Conservation (phyloP, 1,140 invertebrate genomes). For the Drosophila neocordata region DNA sequence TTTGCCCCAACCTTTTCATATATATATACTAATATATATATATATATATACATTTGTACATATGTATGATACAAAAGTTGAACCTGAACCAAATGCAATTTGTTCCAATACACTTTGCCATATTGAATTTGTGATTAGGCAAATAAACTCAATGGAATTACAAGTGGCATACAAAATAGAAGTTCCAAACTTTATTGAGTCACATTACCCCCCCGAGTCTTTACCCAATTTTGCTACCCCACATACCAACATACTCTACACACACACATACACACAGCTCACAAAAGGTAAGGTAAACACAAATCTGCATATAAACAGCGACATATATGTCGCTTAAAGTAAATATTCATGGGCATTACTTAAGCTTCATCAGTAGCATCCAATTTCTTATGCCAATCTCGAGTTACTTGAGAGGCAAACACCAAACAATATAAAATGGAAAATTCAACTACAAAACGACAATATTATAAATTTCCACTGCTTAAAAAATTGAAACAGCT, state of each 20-base stretch:
- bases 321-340: constrained; percentile 59
- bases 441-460: constrained; percentile 37
- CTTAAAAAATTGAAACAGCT: constrained; percentile 41
- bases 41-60: too few species aligned
- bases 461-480: constrained; percentile 57
- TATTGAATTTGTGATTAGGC: constrained; percentile 79
- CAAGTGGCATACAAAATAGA: constrained; percentile 55
- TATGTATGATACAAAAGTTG: constrained; percentile 19
- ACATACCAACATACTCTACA: not conserved
- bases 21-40: too few species aligned
- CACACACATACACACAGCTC: not conserved
- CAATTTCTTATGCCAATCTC: constrained; percentile 33
- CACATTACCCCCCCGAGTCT: not conserved
- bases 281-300: constrained; percentile 32
- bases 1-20: not conserved
- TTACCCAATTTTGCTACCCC: not conserved
- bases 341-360: constrained; percentile 74
- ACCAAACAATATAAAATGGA: not conserved
- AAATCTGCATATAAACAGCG: constrained; percentile 52
- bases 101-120: constrained; percentile 76
- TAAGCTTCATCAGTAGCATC: constrained; percentile 51
- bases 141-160: constrained; percentile 73
- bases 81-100: constrained; percentile 51
- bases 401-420: not conserved
- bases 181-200: constrained; percentile 50